Evolutionary conservation across 1,140 invertebrate genomes (phyloP).

Genomic region (Pseudoatta argentina): DNA sequence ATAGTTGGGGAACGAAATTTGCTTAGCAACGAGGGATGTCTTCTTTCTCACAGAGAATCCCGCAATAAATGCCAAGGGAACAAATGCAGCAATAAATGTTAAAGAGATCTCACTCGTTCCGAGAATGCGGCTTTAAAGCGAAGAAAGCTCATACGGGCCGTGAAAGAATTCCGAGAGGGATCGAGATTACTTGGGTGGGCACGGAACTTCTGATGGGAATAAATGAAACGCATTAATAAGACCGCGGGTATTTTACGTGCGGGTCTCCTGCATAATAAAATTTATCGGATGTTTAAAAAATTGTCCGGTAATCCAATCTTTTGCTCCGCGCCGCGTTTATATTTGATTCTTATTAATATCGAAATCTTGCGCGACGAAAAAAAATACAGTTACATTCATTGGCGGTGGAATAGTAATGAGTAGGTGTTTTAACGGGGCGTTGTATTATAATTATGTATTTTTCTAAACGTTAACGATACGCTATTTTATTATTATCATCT

Average conservation of each 20-base stretch:
- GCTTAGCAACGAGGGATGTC: conserved; percentile 49
- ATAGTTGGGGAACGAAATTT: conserved; percentile 48
- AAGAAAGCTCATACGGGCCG: conserved; percentile 41
- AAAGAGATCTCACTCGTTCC: conserved; percentile 62
- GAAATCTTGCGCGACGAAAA: background rate
- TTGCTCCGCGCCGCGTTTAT: conserved; percentile 19
- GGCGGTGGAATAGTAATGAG: conserved; percentile 33
- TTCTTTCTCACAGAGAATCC: conserved; percentile 41
- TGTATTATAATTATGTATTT: conserved; percentile 33
- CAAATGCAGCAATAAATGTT: conserved; percentile 67
- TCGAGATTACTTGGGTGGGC: conserved; percentile 47
- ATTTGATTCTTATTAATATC: conserved; percentile 65
- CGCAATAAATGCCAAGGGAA: conserved; percentile 60
- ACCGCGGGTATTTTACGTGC: conserved; percentile 31
- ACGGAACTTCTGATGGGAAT: conserved; percentile 61
- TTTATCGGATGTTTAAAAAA: conserved; percentile 51
- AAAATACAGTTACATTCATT: background rate
- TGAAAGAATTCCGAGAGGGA: conserved; percentile 33
- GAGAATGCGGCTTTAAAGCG: conserved; percentile 58
- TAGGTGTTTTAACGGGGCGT: background rate
- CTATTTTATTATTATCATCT: conserved; percentile 59
- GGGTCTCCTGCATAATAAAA: conserved; percentile 68
- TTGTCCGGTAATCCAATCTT: background rate
- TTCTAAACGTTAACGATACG: conserved; percentile 34
- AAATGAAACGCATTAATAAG: conserved; percentile 69